Conservation (phyloP, 2,797 vertebrate genomes). For the Sciurus vulgaris region DNA sequence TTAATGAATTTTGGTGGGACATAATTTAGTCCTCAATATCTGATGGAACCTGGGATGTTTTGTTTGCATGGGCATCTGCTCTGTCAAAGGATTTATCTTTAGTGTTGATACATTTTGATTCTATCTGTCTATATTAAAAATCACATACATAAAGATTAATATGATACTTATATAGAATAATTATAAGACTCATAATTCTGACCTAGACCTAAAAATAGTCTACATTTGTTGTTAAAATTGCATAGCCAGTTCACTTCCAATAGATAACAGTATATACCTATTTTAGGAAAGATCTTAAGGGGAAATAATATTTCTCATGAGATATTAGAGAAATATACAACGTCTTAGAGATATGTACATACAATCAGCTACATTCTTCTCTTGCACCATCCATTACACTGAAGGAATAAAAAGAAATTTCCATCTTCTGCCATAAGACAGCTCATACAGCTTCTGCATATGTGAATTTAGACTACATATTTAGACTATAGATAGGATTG, state of each 20-base stretch:
- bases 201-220: not conserved
- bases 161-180: not conserved
- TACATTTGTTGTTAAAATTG: slow-evolving; percentile 36
- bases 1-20: not conserved
- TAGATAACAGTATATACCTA: not conserved
- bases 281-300: slow-evolving; percentile 50
- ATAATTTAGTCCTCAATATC: not conserved
- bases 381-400: not conserved
- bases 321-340: not conserved
- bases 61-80: not conserved
- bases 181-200: not conserved
- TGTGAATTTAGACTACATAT: not conserved
- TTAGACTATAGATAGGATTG: not conserved
- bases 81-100: slow-evolving; percentile 33
- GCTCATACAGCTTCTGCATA: not conserved
- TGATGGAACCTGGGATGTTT: not conserved
- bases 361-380: not conserved
- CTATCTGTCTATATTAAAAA: not conserved
- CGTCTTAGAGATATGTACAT: not conserved
- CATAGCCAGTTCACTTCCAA: not conserved
- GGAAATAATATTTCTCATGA: slow-evolving; percentile 35
- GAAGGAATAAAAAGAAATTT: slow-evolving; percentile 49
- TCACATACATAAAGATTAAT: not conserved
- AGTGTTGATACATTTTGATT: not conserved
- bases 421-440: not conserved